Evolutionary conservation across 2,888 invertebrate genomes (phyloP), one percentile per base, ranked within the genome.

Genomic region (Halictus quadricinctus): DNA sequence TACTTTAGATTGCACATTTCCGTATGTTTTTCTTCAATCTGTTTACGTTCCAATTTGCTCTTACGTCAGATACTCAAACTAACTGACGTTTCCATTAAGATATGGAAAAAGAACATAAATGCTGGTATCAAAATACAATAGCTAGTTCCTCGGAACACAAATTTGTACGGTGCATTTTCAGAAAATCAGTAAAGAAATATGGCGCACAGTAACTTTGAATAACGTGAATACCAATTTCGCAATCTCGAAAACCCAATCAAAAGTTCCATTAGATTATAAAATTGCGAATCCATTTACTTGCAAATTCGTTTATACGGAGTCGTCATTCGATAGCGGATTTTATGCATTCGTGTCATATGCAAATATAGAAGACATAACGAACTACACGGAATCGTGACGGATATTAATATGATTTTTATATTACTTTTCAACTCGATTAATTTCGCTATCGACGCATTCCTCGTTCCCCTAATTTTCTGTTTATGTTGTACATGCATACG

Each of bases 1-100:
- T 48, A 64, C 29, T 64, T 64, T 64, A 25, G 54, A 43, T 54
- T 50, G 12, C 21, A 6, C 21, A 54, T 43, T 72, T 78, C 70
- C 36, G 54, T 70, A 77, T 77, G 36, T 80, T 80, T 48, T 48
- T 41, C 41, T 41, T 69, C 69, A 21, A 12, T 69, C 41, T 69
- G 69, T 41, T 69, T 69, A 41, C 41, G 12, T 69, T 21, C 64
- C 64, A 64, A 29, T 64, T 29, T 64, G 64, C 64, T 18, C 18
- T 64, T 64, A 29, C 64, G 64, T 64, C 64, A 29, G 18, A 15
- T 64, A 18, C 15, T 64, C 7, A 29, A 29, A 29, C 64, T 29
- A 29, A 18, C 64, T 29, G 64, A 64, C 64, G 3, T 36, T 64
- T 64, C 64, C 64, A 64, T 64, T 29, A 64, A 13, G 29, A 18